Evolutionary conservation across 2,113 vertebrate species (phyloP).

Genomic region (Myotis davidii): DNA sequence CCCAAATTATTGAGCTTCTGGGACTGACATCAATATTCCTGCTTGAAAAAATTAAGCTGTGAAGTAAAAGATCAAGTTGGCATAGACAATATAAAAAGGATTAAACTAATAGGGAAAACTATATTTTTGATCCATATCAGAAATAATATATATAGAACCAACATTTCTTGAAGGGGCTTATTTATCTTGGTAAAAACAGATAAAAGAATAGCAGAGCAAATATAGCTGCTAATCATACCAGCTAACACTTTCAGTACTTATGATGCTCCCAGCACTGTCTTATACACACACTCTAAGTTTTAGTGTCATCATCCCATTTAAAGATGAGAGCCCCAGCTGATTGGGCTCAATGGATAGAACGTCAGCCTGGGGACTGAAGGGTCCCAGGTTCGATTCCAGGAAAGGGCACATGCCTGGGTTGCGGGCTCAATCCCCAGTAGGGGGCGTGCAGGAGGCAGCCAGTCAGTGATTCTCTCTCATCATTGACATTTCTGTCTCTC

Average conservation of each 20-base stretch:
- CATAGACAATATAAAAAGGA: not conserved
- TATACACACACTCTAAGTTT: not conserved
- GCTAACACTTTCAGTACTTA: not conserved
- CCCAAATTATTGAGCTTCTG: constrained; percentile 10
- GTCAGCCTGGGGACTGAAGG: too few relatives aligned
- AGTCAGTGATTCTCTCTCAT: too few relatives aligned
- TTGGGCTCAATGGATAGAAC: too few relatives aligned
- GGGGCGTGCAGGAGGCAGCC: too few relatives aligned
- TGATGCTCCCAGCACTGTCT: not conserved
- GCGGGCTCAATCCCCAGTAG: too few relatives aligned
- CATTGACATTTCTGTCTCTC: too few relatives aligned
- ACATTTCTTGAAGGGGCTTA: not conserved
- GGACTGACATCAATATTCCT: not conserved
- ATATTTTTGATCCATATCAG: not conserved
- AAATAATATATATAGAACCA: not conserved
- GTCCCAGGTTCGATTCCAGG: too few relatives aligned
- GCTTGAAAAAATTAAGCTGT: not conserved
- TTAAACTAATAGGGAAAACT: not conserved
- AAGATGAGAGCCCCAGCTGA: too few relatives aligned
- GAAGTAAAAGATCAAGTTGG: not conserved
- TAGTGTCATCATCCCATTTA: not conserved
- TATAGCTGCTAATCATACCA: not conserved
- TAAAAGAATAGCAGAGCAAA: not conserved
- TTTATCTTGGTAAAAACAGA: not conserved
- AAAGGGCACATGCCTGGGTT: too few relatives aligned